phyloP scores from a whole-genome alignment of 2,888 invertebrate genomes.

The Cerastis rubricosa region DNA sequence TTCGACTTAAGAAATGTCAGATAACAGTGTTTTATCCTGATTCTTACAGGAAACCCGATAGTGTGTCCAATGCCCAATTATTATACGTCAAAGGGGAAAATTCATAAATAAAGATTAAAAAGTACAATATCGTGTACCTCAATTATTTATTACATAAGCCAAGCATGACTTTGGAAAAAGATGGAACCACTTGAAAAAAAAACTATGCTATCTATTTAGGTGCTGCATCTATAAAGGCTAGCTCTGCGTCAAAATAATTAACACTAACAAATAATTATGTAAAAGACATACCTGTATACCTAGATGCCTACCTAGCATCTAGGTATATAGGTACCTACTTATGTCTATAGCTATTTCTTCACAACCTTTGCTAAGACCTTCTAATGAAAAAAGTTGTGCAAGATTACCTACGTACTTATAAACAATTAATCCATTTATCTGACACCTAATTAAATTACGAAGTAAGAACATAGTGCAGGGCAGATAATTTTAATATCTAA shows the following conservation, averaged over 20 bases:
- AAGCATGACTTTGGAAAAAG: slow-evolving; percentile 1
- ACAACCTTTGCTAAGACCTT: not conserved
- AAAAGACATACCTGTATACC: too few relatives aligned
- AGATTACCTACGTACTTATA: not conserved
- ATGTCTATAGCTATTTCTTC: not conserved
- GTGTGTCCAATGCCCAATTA: not conserved
- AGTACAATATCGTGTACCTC: not conserved
- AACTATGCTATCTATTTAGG: not conserved
- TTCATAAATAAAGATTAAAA: not conserved
- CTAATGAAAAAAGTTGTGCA: not conserved
- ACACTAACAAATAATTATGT: not conserved
- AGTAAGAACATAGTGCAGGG: slow-evolving; percentile 35
- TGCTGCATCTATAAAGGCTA: not conserved
- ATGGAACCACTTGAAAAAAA: not conserved
- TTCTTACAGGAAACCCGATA: not conserved
- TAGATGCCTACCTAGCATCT: not conserved
- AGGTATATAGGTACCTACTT: too few relatives aligned
- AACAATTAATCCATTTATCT: slow-evolving; percentile 30
- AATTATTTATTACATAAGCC: not conserved
- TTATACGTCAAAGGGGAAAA: slow-evolving; percentile 1
- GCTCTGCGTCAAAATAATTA: not conserved
- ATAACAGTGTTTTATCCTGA: not conserved
- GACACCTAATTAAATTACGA: slow-evolving; percentile 12
- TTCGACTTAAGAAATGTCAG: not conserved
- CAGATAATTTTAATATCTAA: slow-evolving; percentile 18